Evolutionary conservation across 2,797 vertebrate species (phyloP), one percentile per base, ranked within the genome.

Genomic region (Paedocypris micromegethes): DNA sequence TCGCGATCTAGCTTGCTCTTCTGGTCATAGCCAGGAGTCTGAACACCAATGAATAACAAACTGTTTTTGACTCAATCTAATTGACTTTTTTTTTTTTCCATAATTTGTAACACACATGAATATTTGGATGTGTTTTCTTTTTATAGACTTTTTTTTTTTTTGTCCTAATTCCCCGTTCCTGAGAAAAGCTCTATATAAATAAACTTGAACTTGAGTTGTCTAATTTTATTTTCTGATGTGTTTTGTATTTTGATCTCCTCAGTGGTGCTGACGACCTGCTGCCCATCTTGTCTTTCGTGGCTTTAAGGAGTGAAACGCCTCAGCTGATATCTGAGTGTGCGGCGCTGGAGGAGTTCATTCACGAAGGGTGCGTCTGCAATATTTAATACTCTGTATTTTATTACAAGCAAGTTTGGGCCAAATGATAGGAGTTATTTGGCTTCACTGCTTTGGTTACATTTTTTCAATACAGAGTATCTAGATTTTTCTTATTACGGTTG

Each of bases 291-390:
- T 92, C 95, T 3, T 98, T 88, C 0, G 94, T 97, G 82, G 93
- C 92, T 9, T 86, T 98, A 77, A 91, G 84, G 42, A 93, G 91
- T 2, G 88, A 87, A 75, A 86, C 90, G 79, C 93, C 95, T 7
- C 93, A 95, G 86, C 89, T 98, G 76, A 85, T 94, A 8, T 93
- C 94, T 0, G 96, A 98, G 80, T 98, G 96, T 0, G 89, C 93
- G 0, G 95, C 94, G 0, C 72, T 98, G 83, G 96, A 97, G 81
- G 95, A 98, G 79, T 98, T 98, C 83, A 95, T 94, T 83, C 94
- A 97, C 0, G 95, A 98, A 78, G 93, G 94, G 96, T 97, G 83
- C 65, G 92, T 60, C 0, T 78, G 63, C 41, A 40, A 56, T 2
- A 41, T 49, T 8, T 4, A 59, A 37, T 39, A 9, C 37, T 4